phyloP scores from a whole-genome alignment of 2,113 vertebrate species.

The Neopipo cinnamomea region DNA sequence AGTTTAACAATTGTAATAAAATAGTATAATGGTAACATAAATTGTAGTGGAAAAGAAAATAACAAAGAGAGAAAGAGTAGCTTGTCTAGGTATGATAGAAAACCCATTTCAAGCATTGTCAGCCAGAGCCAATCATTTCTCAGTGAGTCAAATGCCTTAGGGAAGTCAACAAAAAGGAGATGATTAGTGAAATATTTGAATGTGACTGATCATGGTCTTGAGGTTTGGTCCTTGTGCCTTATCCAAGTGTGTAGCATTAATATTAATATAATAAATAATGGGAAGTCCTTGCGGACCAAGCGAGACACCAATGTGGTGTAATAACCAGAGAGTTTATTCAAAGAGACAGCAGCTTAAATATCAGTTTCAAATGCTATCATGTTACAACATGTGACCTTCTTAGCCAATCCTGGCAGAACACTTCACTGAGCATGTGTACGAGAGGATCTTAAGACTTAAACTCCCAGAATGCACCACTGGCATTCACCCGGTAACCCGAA shows the following conservation, averaged over 20 bases:
- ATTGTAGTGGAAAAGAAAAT: neutral
- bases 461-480: no score
- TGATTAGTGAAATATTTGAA: neutral
- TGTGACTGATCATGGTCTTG: neutral
- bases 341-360: no score
- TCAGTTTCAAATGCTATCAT: no score
- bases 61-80: neutral
- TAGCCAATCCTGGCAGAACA: no score
- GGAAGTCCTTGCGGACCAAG: no score
- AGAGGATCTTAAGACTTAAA: no score
- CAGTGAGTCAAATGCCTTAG: neutral
- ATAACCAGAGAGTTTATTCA: no score
- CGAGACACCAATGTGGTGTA: no score
- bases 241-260: neutral
- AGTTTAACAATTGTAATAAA: neutral
- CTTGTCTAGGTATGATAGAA: neutral
- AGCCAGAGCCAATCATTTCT: neutral
- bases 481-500: no score
- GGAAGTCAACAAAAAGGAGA: neutral
- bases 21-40: neutral
- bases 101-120: neutral
- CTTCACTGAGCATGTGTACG: no score
- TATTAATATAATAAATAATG: no score
- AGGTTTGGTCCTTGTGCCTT: neutral
- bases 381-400: no score